Conservation (phyloP, 2,888 invertebrate genomes). For the Platerodrilus igneus region DNA sequence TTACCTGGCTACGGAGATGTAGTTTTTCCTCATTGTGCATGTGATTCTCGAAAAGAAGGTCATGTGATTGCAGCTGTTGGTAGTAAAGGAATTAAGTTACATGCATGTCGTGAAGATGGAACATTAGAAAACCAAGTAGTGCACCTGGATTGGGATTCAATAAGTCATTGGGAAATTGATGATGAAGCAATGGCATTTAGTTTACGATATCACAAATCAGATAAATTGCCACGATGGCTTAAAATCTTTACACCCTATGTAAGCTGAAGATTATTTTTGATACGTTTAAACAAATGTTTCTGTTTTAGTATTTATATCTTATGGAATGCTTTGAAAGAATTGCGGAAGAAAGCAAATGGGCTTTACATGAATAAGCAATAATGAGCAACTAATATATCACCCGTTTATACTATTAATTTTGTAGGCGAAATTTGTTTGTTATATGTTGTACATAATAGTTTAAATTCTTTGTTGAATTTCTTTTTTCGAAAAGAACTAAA, state of each 20-base stretch:
- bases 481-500: slow-evolving; percentile 12
- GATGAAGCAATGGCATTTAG: slow-evolving; percentile 90
- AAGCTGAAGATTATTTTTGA: slow-evolving; percentile 52
- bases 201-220: slow-evolving; percentile 77
- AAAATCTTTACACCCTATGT: slow-evolving; percentile 88
- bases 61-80: slow-evolving; percentile 62
- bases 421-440: slow-evolving; percentile 18
- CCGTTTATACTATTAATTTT: slow-evolving; percentile 18
- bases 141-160: slow-evolving; percentile 77
- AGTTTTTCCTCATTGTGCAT: slow-evolving; percentile 90
- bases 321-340: slow-evolving; percentile 94
- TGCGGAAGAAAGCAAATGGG: slow-evolving; percentile 85
- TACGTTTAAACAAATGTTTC: slow-evolving; percentile 11
- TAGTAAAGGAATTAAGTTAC: slow-evolving; percentile 64
- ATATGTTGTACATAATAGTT: slow-evolving; percentile 20
- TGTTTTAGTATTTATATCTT: slow-evolving; percentile 77
- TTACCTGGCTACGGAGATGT: slow-evolving; percentile 91
- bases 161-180: slow-evolving; percentile 83
- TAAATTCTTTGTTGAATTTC: slow-evolving; percentile 12
- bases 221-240: slow-evolving; percentile 77
- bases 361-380: too few species aligned
- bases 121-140: slow-evolving; percentile 67
- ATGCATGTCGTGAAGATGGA: slow-evolving; percentile 81
- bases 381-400: too few species aligned
- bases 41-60: slow-evolving; percentile 85